Evolutionary conservation across 2,888 invertebrate genomes (phyloP).

Genomic region (Phengaris alcon): DNA sequence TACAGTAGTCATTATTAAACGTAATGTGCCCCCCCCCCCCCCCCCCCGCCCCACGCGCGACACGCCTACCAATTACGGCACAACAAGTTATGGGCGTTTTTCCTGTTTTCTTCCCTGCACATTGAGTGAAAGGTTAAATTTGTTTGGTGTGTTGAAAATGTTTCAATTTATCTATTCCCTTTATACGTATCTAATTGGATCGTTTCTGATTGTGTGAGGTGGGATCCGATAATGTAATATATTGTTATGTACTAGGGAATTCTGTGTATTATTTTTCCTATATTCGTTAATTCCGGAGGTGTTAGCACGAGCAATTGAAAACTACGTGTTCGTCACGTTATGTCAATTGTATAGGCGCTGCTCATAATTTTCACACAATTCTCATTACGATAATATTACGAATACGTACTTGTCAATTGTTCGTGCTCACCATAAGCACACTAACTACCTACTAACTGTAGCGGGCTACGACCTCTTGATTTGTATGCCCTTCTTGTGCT

Average conservation of each 20-base stretch:
- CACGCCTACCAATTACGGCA: constrained; percentile 36
- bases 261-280: background rate
- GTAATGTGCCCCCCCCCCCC: constrained; percentile 27
- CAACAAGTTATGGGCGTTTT: constrained; percentile 30
- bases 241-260: background rate
- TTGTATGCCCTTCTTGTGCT: too few relatives aligned
- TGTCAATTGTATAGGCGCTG: too few relatives aligned
- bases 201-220: background rate
- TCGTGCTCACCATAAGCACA: too few relatives aligned
- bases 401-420: too few relatives aligned
- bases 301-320: too few relatives aligned
- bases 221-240: background rate
- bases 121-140: constrained; percentile 29
- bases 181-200: constrained; percentile 24
- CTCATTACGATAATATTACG: too few relatives aligned
- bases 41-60: constrained; percentile 21
- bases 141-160: constrained; percentile 27
- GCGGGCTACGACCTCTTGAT: too few relatives aligned
- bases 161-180: constrained; percentile 27
- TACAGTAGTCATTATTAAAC: constrained; percentile 28
- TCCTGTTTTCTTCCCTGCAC: constrained; percentile 27
- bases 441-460: too few relatives aligned
- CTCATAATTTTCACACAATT: too few relatives aligned
- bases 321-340: too few relatives aligned
- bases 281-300: too few relatives aligned